Evolutionary conservation across 2,888 invertebrate genomes (phyloP).

Genomic region (Limnephilus marmoratus): DNA sequence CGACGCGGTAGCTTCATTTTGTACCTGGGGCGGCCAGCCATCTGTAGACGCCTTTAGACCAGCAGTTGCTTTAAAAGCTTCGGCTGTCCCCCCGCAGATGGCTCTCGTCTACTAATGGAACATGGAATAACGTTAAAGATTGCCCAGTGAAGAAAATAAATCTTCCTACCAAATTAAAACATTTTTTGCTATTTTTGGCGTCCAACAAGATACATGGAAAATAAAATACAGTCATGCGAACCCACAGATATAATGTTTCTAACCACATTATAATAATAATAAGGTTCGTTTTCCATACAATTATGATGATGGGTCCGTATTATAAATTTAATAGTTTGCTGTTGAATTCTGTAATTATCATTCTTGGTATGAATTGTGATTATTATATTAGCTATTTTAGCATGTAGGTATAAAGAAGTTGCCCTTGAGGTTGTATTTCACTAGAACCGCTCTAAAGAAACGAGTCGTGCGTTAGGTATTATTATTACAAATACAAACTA

Average conservation of each 20-base stretch:
- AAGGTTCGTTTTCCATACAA: background rate
- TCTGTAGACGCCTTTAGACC: background rate
- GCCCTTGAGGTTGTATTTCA: background rate
- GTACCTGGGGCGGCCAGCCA: too few relatives aligned
- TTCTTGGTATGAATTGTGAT: background rate
- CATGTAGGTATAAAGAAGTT: background rate
- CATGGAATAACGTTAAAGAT: background rate
- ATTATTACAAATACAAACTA: background rate
- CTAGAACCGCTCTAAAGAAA: background rate
- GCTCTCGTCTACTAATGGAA: slow-evolving; percentile 25
- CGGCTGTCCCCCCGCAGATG: slow-evolving; percentile 12
- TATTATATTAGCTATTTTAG: background rate
- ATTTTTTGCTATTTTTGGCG: background rate
- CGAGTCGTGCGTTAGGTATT: background rate
- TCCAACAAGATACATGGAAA: background rate
- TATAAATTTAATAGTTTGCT: background rate
- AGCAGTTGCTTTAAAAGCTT: slow-evolving; percentile 22
- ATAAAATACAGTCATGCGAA: background rate
- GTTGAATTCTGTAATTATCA: background rate
- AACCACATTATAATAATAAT: background rate
- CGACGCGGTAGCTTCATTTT: too few relatives aligned
- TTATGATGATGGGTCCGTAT: background rate
- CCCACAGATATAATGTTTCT: background rate
- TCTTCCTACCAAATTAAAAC: background rate
- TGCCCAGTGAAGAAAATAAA: background rate